Conservation (phyloP, 2,113 vertebrate species). For the Bos javanicus region DNA sequence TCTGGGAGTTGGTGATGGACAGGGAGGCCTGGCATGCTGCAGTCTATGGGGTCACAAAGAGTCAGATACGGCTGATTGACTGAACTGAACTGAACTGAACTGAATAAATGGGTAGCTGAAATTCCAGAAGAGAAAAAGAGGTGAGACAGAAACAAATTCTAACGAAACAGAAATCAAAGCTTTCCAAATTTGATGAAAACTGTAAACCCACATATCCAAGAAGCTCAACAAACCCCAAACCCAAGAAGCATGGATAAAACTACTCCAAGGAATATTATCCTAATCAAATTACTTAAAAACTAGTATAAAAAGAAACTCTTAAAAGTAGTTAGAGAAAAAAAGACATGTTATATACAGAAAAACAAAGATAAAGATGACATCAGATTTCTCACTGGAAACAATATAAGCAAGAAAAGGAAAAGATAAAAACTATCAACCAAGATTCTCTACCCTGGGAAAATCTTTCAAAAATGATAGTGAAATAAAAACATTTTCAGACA, state of each 20-base stretch:
- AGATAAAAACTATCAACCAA: not conserved
- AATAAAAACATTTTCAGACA: not conserved
- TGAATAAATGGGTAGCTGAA: not conserved
- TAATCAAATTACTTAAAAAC: conserved; percentile 20
- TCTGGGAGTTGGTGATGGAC: not conserved
- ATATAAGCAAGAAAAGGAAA: not conserved
- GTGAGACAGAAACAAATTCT: not conserved
- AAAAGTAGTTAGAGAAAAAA: not conserved
- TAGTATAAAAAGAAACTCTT: not conserved
- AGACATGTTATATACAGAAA: not conserved
- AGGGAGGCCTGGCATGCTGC: not conserved
- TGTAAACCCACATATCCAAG: not conserved
- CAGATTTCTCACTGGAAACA: not conserved
- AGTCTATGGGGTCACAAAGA: not conserved
- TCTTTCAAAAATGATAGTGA: not conserved
- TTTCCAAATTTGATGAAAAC: conserved; percentile 22
- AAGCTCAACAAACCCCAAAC: not conserved
- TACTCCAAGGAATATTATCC: not conserved
- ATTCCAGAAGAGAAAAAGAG: not conserved
- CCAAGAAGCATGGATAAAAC: not conserved
- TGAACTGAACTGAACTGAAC: not conserved
- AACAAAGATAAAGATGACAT: not conserved
- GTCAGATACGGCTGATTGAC: not conserved
- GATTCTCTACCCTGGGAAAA: not conserved
- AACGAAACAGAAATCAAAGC: not conserved